phyloP scores from a whole-genome alignment of 2,888 invertebrate genomes.

The Chloromyia formosa region DNA sequence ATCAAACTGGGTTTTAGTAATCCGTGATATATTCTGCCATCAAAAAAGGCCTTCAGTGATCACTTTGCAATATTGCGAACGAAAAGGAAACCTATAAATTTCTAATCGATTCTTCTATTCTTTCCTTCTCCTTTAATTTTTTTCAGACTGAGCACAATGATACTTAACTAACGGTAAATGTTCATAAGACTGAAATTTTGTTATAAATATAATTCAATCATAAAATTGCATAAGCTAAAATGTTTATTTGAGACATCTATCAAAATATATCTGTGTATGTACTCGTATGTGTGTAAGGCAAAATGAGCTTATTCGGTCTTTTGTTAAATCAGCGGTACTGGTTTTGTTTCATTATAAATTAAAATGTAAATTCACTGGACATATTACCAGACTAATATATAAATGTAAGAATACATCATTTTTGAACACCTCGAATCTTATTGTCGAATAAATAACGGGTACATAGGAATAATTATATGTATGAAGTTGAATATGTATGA shows the following conservation, averaged over 20 bases:
- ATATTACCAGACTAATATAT: background rate
- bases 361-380: background rate
- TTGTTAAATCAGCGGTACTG: background rate
- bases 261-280: background rate
- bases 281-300: no score
- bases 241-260: constrained; percentile 30
- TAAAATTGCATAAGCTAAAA: background rate
- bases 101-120: background rate
- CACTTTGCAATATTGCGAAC: no score
- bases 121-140: constrained; percentile 51
- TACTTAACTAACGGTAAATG: constrained; percentile 64
- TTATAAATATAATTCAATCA: constrained; percentile 53
- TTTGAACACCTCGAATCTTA: no score
- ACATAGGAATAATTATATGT: no score
- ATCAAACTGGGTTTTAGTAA: no score
- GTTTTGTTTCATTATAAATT: no score
- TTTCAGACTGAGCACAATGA: constrained; percentile 60
- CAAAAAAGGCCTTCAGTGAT: no score
- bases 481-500: no score
- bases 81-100: no score
- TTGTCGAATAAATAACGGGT: no score
- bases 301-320: no score
- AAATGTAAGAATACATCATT: background rate
- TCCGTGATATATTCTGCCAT: no score
- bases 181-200: constrained; percentile 64